Percentiles rank a stretch among this genome's conserved stretches.
Evolutionary conservation across 2,113 vertebrate species (phyloP).

Genomic region (Nibea albiflora): DNA sequence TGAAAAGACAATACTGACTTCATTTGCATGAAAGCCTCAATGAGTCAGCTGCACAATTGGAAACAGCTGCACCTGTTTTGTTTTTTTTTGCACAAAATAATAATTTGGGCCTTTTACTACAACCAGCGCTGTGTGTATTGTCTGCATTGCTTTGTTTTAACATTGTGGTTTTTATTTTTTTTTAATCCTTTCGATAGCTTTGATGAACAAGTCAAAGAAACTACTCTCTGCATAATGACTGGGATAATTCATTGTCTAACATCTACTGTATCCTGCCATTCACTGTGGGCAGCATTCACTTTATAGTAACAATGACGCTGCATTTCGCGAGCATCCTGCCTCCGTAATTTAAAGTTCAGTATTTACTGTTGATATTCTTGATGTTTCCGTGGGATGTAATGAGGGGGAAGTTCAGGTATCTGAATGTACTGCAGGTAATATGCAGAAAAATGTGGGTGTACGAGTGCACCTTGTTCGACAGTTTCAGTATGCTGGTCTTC

Average conservation of each 20-base stretch:
- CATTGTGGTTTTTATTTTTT: background rate
- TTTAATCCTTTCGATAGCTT: slow-evolving; percentile 19
- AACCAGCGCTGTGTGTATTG: slow-evolving; percentile 34
- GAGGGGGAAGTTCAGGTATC: background rate
- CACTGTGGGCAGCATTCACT: slow-evolving; percentile 4
- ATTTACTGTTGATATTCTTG: background rate
- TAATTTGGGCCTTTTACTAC: slow-evolving; percentile 50
- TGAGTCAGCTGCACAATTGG: slow-evolving; percentile 59
- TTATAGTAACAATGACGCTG: slow-evolving; percentile 9
- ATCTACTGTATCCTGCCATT: slow-evolving; percentile 33
- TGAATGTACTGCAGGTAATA: background rate
- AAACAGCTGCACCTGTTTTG: slow-evolving; percentile 66
- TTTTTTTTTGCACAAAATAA: slow-evolving; percentile 33
- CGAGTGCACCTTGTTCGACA: background rate
- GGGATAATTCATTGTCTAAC: slow-evolving; percentile 32
- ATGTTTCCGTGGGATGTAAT: background rate
- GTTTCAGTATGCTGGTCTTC: background rate
- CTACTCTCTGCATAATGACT: slow-evolving; percentile 29
- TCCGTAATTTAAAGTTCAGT: background rate
- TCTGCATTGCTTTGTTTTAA: slow-evolving; percentile 49
- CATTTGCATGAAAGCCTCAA: slow-evolving; percentile 71
- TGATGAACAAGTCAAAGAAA: slow-evolving; percentile 40
- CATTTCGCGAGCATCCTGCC: background rate
- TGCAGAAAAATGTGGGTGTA: background rate
- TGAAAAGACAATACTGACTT: slow-evolving; percentile 64